Base-by-base conservation (phyloP, 2,797 vertebrate species). In the Varecia variegata region DNA sequence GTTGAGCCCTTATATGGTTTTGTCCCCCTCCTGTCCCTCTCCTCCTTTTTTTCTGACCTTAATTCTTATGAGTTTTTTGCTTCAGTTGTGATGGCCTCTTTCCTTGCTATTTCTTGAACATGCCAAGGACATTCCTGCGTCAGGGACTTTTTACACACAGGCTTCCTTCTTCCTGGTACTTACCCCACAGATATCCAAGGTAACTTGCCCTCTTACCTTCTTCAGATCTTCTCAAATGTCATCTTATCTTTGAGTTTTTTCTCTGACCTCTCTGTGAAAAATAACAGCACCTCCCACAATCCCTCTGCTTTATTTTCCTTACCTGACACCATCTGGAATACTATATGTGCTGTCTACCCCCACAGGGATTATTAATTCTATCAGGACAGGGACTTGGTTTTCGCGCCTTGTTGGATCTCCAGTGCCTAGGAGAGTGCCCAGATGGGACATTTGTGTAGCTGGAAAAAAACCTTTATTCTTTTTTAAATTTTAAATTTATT, bases 71-170 rank as follows among this genome's bases (percentile, higher is more conserved):
- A 58, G 35, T 30, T 32, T 56, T 20, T 73, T 76, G 38, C 68
- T 82, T 70, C 23, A 86, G 3, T 65, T 47, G 0, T 62, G 52
- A 35, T 43, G 35, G 71, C 43, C 43, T 79, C 0, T 25, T 65
- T 95, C 21, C 30, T 71, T 88, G 74, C 14, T 89, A 3, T 82
- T 88, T 95, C 60, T 76, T 30, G 50, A 65, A 90, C 21, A 11
- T 23, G 14, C 21, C 52, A 56, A 58, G 52, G 76, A 5, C 21
- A 12, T 79, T 68, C 21, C 20, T 38, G 3, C 38, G 13, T 74
- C 40, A 79, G 45, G 40, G 25, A 88, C 12, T 45, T 50, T 86
- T 77, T 32, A 54, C 13, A 1, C 3, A 27, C 8, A 4, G 12
- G 12, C 45, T 38, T 56, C 27, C 50, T 85, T 38, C 76, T 80